Base-by-base conservation (phyloP, 2,888 invertebrate species). In the Plagodis pulveraria region DNA sequence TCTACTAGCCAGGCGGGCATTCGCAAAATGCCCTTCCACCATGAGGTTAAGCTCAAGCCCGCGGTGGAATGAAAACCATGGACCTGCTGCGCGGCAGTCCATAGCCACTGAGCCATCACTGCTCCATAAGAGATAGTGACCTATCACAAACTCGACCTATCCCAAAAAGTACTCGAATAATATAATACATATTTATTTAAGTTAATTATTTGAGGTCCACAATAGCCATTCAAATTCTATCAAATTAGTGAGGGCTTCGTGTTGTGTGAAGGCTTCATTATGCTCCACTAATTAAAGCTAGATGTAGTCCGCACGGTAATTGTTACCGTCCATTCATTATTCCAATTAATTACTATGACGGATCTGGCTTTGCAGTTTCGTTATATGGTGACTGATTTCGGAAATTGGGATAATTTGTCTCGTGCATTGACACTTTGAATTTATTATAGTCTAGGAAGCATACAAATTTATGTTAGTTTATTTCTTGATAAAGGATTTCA, bases 321-420 rank as follows among this genome's bases (percentile, higher is more conserved):
- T 71, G 67, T 63, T 59, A 56, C 12, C 61, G 48, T 50, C 62
- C 64, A 74, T 76, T 73, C 76, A 76, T 77, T 78, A 79, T 76
- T 67, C 65, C 66, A 73, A 81, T 76, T 74, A 78, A 78, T 79
- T 78, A 77, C 57, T 46, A n/a, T n/a, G 71, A 71, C 70, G 73
- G 68, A 74, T 72, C 64, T 46, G 44, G 36, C 50, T 32, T 32
- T 12, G 22, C 36, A 40, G 10, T 36, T 41, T 49, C 48, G 2
- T 44, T 34, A 43, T 46, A 46, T 40, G 11, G 36, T 50, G 38
- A 45, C 33, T 9, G 10, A 22, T 6, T 6, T 38, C 22, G 22
- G 44, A 35, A 36, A 44, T 44, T 44, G 41, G 9, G 5, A 36
- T 36, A 36, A 8, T 36, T 5, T 36, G 36, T 22, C 22, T 22